Evolutionary conservation across 2,113 vertebrate genomes (phyloP).

Genomic region (Chloropsis hardwickii): DNA sequence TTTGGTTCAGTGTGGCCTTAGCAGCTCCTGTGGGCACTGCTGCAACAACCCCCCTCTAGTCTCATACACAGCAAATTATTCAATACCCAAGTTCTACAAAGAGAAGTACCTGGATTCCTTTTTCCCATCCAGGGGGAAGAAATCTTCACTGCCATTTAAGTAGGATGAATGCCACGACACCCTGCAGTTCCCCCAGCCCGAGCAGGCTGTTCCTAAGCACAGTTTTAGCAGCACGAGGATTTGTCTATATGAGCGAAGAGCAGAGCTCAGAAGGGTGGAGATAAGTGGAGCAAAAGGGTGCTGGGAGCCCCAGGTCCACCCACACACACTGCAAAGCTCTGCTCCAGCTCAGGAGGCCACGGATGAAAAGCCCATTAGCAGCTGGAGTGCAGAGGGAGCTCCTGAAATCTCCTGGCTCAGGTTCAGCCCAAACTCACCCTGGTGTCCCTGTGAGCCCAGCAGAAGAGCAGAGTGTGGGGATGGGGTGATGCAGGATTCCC

Average conservation of each 20-base stretch:
- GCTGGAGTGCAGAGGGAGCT: neutral
- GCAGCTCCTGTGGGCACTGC: neutral
- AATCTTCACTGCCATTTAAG: neutral
- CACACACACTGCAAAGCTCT: neutral
- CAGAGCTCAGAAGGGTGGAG: neutral
- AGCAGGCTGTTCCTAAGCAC: neutral
- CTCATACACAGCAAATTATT: rapidly evolving
- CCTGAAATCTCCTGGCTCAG: neutral
- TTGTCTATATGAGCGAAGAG: neutral
- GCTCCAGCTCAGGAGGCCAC: neutral
- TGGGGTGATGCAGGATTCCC: rapidly evolving
- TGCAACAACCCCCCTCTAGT: no score
- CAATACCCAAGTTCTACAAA: neutral
- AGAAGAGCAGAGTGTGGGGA: neutral
- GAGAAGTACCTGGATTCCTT: neutral
- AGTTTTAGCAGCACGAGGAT: neutral
- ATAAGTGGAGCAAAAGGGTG: neutral
- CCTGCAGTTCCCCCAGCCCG: neutral
- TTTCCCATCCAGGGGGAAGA: neutral
- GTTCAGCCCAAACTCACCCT: neutral
- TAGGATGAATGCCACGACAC: neutral
- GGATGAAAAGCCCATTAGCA: neutral
- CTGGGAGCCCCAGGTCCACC: neutral
- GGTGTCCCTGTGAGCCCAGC: rapidly evolving
- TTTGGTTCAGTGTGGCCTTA: neutral